Percentiles rank a stretch among this genome's conserved stretches.
Conservation (phyloP, 2,797 vertebrate genomes). For the Bradypodion ventrale region DNA sequence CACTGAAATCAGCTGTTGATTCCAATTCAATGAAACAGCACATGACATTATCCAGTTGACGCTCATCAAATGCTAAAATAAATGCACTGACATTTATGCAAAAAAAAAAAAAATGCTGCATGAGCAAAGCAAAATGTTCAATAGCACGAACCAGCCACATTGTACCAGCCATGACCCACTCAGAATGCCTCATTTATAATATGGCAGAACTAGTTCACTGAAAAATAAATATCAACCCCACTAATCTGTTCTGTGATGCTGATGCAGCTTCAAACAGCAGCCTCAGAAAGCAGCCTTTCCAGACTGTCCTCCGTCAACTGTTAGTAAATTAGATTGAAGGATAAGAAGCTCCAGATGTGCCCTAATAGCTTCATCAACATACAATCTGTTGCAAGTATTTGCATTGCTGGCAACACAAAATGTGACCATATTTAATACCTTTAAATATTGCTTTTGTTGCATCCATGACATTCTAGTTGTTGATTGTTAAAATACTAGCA, state of each 20-base stretch:
- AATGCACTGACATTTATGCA: neutral
- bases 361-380: neutral
- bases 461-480: neutral
- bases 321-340: constrained; percentile 27
- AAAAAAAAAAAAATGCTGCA: neutral
- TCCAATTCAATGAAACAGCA: neutral
- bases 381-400: neutral
- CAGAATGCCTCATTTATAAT: neutral
- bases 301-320: neutral
- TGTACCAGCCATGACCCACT: neutral
- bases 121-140: neutral
- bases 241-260: neutral
- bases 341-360: constrained; percentile 14
- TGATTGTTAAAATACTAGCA: constrained; percentile 3
- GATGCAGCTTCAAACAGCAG: neutral
- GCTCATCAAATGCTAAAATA: neutral
- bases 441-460: neutral
- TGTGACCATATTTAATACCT: neutral
- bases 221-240: neutral
- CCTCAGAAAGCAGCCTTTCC: neutral
- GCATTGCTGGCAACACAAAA: neutral
- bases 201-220: neutral
- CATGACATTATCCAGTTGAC: neutral
- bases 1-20: neutral
- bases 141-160: neutral